Evolutionary conservation across 2,113 vertebrate genomes (phyloP).

Genomic region (Erythrocebus patas): DNA sequence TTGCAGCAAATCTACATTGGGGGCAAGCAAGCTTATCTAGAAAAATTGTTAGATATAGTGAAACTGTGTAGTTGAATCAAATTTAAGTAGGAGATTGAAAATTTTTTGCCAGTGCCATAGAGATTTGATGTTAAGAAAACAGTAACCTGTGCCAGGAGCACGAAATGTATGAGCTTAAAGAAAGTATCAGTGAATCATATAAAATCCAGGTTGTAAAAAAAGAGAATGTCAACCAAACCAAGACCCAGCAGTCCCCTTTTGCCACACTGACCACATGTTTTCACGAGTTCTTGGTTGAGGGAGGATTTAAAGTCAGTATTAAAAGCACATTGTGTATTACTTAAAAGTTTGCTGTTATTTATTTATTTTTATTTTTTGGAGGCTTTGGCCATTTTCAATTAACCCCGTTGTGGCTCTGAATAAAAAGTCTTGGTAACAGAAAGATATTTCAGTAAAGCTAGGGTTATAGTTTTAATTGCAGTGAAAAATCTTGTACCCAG

Average conservation of each 20-base stretch:
- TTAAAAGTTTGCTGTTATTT: not conserved
- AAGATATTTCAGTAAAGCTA: not conserved
- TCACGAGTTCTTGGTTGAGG: not conserved
- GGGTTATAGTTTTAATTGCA: not conserved
- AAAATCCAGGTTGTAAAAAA: not conserved
- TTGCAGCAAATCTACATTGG: not conserved
- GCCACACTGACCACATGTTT: not conserved
- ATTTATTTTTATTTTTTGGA: not conserved
- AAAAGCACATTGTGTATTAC: not conserved
- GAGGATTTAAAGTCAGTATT: not conserved
- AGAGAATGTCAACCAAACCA: not conserved
- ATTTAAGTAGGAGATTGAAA: not conserved
- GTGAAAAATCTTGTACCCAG: not conserved
- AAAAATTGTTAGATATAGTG: not conserved
- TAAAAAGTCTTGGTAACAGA: not conserved
- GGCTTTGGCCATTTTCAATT: not conserved
- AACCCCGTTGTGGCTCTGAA: not conserved
- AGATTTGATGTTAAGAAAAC: not conserved
- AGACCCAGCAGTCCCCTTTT: rapidly evolving
- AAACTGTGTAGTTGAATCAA: not conserved
- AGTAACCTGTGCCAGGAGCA: not conserved
- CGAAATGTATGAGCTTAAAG: rapidly evolving
- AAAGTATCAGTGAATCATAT: not conserved
- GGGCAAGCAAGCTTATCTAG: not conserved
- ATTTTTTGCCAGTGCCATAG: not conserved